These are phyloP conservation scores for Dendrolimus pini DNA, from an alignment of 2,888 invertebrate species.

Conservation along the genomic window DNA sequence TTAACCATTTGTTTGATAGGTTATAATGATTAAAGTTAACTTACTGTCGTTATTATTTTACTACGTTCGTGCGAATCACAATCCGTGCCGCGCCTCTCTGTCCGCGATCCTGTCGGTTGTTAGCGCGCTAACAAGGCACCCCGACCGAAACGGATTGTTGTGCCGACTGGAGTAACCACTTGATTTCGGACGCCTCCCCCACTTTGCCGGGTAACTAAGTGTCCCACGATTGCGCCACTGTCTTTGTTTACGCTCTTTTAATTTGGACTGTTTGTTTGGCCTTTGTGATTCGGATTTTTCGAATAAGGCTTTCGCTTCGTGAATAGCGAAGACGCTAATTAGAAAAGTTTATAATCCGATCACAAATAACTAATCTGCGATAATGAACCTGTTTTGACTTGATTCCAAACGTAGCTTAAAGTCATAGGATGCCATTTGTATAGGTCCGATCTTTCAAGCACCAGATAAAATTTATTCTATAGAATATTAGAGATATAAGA, in stretches of 20 bases:
- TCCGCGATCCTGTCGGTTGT: conserved; percentile 19
- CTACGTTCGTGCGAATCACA: conserved; percentile 16
- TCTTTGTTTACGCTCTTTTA: conserved; percentile 16
- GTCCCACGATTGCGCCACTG: conserved; percentile 14
- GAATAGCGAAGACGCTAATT: background rate
- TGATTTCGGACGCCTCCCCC: conserved; percentile 28
- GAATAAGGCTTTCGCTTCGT: background rate
- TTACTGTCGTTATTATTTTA: background rate
- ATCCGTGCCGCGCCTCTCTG: conserved; percentile 15
- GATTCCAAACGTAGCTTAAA: background rate
- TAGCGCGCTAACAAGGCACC: conserved; percentile 27
- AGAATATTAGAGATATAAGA: too few species aligned
- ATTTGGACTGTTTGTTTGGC: conserved; percentile 10
- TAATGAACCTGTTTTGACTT: background rate
- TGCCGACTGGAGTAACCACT: conserved; percentile 26
- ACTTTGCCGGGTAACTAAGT: conserved; percentile 20
- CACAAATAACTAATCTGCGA: background rate
- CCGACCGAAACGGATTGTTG: conserved; percentile 11
- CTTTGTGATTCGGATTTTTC: conserved; percentile 4
- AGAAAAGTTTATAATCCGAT: background rate
- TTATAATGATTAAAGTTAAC: background rate
- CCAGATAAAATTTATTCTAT: too few species aligned
- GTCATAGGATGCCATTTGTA: too few species aligned
- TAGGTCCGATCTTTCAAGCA: too few species aligned
- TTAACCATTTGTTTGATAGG: too few species aligned